Evolutionary conservation across 1,140 invertebrate species (phyloP), one percentile per base, ranked within the genome.

Genomic region (Odontomachus brunneus): DNA sequence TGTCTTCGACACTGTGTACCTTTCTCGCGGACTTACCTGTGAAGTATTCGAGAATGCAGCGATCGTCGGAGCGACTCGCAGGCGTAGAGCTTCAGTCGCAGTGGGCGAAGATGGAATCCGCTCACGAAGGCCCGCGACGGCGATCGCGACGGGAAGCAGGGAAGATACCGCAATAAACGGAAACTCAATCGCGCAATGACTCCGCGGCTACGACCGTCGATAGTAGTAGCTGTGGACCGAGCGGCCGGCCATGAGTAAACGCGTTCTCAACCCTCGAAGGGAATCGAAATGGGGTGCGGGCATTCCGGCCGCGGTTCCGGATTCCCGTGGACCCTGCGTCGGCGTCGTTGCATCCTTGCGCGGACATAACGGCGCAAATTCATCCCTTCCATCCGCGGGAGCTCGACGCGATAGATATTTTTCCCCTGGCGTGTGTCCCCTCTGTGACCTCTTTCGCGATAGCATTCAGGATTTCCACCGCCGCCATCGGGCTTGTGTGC

Each of bases 271-370:
- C 71, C 84, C 88, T 89, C 74, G 85, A 87, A 76, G 84, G 87
- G 80, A 88, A 87, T 86, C 84, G 80, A 89, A 90, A 91, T 89
- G 83, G 84, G 86, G 67, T 86, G 81, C 89, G 78, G 81, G 73
- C 69, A 82, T 88, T 81, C 81, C 59, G 80, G 49, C 48, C 78
- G 88, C 90, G 88, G 90, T 92, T 92, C 90, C 90, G 91, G 91
- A 87, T 91, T 80, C 83, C 87, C 90, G 85, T 82, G 85, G 69
- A 88, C 84, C 83, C 78, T 48, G 91, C 91, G 92, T 92, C 91
- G 90, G 92, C 90, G 90, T 89, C 86, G 89, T 86, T 67, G 74
- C 87, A 73, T 62, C 85, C 84, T 82, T 89, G 89, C 91, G 91
- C 90, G 89, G 80, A 84, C 88, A 84, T 83, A 84, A 55, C 84